These are phyloP conservation scores for Umimayanthus kanabou DNA, from an alignment of 92 coral and sea anemone genomes.

Conservation along the genomic window DNA sequence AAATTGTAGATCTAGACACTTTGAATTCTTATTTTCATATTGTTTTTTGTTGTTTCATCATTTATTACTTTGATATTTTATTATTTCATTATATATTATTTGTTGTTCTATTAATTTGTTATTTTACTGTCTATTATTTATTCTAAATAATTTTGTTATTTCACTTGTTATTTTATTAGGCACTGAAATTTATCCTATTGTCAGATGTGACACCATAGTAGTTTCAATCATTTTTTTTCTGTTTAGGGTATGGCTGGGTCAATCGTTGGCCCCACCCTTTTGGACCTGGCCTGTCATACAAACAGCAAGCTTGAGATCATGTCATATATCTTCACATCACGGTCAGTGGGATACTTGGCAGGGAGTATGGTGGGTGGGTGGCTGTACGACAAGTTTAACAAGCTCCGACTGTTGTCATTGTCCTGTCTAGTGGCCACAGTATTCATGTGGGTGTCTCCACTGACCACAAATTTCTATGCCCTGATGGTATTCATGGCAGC, in stretches of 20 bases:
- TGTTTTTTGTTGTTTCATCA: too few species aligned
- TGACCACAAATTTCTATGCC: slow-evolving; percentile 57
- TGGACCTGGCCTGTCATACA: slow-evolving; percentile 77
- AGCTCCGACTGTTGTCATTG: slow-evolving; percentile 68
- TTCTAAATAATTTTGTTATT: too few species aligned
- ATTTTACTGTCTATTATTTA: too few species aligned
- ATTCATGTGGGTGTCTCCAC: slow-evolving; percentile 70
- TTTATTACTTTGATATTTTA: too few species aligned
- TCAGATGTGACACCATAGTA: too few species aligned
- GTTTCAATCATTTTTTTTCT: background rate
- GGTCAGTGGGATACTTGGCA: slow-evolving; percentile 85
- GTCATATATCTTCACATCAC: slow-evolving; percentile 83
- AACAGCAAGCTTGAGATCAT: slow-evolving; percentile 60
- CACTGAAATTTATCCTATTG: too few species aligned
- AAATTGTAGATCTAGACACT: too few species aligned
- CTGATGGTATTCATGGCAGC: slow-evolving; percentile 62
- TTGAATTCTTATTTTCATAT: too few species aligned
- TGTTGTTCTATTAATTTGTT: too few species aligned
- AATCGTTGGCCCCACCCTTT: slow-evolving; percentile 80
- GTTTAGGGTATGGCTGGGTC: slow-evolving; percentile 78
- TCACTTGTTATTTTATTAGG: too few species aligned
- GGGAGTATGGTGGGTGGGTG: slow-evolving; percentile 94
- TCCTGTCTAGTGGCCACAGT: slow-evolving; percentile 72
- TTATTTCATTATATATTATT: too few species aligned
- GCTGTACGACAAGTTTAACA: slow-evolving; percentile 85